Base-by-base conservation (phyloP, 2,113 vertebrate species). In the Gymnorhina tibicen region DNA sequence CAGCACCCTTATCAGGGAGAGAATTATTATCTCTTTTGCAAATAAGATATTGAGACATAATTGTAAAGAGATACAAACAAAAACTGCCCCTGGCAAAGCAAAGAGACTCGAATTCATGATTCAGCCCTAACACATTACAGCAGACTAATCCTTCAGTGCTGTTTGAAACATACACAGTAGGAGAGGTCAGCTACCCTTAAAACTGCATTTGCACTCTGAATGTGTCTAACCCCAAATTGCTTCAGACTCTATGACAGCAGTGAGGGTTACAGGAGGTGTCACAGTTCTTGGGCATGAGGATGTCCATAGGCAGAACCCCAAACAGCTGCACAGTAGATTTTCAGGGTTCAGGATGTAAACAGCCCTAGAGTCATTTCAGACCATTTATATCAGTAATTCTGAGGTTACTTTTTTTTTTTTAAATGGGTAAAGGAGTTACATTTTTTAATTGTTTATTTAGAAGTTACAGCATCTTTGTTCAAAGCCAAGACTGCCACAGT, bases 1-100 rank as follows among this genome's bases (percentile, higher is more conserved):
- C 55, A 39, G 37, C 9, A 19, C 30, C 47, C 44, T 94, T 77
- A 76, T 90, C 74, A 59, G 67, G 67, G 32, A 67, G 21, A 30
- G 39, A 85, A 86, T 80, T 79, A 53, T 68, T 83, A 73, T 59
- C 75, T 83, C 5, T 70, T 95, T 86, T 80, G 68, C 39, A 88
- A 91, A 85, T 73, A 73, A 85, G 41, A 47, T 39, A 78, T 6
- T 41, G 67, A 85, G 55, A 55, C 32, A 37, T 47, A 76, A 76
- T 44, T 39, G n/a, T 11, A 41, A 44, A 92, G 55, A 47, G 26
- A 67, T 13, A 76, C 9, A 53, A 85, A 91, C 41, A 27, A 84
- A 86, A 92, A 41, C 42, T 49, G 67, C 60, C 63, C 13, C 70
- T 66, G 70, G 85, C 62, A 85, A 76, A 91, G 87, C 1, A 1